Evolutionary conservation across 2,888 invertebrate species (phyloP).

Genomic region (Megalurothrips usitatus): DNA sequence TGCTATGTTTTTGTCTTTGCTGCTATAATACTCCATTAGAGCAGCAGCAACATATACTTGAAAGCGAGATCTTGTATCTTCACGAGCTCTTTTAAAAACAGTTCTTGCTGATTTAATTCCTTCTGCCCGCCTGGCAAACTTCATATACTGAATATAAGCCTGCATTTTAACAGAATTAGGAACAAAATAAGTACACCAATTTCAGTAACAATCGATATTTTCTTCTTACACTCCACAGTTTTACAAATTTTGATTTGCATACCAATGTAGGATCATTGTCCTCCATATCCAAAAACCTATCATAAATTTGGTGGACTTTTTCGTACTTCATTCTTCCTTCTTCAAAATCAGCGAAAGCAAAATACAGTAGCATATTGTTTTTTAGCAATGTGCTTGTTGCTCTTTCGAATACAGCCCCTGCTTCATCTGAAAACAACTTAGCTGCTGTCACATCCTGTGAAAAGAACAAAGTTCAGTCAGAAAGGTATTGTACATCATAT

Average conservation of each 20-base stretch:
- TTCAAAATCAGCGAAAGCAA: constrained; percentile 98
- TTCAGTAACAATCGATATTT: neutral
- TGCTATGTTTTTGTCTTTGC: constrained; percentile 95
- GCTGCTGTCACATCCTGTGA: constrained; percentile 85
- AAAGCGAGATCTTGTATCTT: constrained; percentile 59
- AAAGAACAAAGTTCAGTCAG: constrained; percentile 26
- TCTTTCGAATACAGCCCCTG: constrained; percentile 89
- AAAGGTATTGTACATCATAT: constrained; percentile 27
- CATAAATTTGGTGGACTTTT: constrained; percentile 94
- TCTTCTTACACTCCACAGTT: neutral
- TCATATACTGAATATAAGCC: constrained; percentile 99
- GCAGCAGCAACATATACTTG: constrained; percentile 97
- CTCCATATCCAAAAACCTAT: constrained; percentile 78
- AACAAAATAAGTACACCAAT: neutral
- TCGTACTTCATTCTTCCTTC: constrained; percentile 94
- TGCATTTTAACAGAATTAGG: constrained; percentile 42
- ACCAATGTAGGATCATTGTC: constrained; percentile 95
- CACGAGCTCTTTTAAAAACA: constrained; percentile 92
- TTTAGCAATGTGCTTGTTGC: constrained; percentile 86
- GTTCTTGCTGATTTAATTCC: constrained; percentile 94
- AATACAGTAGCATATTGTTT: constrained; percentile 89
- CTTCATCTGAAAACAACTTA: constrained; percentile 90
- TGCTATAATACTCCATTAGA: constrained; percentile 98
- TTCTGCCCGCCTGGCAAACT: constrained; percentile 93
- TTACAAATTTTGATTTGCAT: constrained; percentile 42